These are phyloP conservation scores for Iphiclides podalirius DNA, from an alignment of 2,888 invertebrate species.

Conservation along the genomic window DNA sequence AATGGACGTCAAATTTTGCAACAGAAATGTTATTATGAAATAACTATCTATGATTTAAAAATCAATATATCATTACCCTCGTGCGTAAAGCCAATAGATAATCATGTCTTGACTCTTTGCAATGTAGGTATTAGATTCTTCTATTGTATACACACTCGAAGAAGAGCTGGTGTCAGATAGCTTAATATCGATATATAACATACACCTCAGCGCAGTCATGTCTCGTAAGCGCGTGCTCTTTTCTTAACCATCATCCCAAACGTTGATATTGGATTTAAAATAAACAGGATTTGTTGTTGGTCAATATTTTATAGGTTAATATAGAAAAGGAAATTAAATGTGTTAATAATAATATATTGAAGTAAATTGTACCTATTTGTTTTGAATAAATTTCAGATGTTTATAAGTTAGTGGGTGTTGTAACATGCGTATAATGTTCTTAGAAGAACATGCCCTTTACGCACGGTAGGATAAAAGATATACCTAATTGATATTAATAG, in stretches of 20 bases:
- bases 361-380: neutral
- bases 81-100: constrained; percentile 14
- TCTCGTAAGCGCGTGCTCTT: no score
- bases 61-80: neutral
- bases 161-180: no score
- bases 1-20: constrained; percentile 9
- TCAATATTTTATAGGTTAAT: constrained; percentile 2
- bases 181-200: no score
- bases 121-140: neutral
- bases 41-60: neutral
- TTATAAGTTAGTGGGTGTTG: neutral
- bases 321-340: constrained; percentile 1
- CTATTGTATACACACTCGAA: no score
- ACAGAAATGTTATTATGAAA: constrained; percentile 3
- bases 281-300: neutral
- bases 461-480: constrained; percentile 11
- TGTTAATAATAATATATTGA: neutral
- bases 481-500: constrained; percentile 3
- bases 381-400: constrained; percentile 6
- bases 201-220: no score
- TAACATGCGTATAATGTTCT: neutral
- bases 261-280: no score
- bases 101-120: neutral
- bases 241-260: no score
- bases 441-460: neutral